phyloP scores from a whole-genome alignment of 1,140 invertebrate species.

The Gonioctena quinquepunctata region DNA sequence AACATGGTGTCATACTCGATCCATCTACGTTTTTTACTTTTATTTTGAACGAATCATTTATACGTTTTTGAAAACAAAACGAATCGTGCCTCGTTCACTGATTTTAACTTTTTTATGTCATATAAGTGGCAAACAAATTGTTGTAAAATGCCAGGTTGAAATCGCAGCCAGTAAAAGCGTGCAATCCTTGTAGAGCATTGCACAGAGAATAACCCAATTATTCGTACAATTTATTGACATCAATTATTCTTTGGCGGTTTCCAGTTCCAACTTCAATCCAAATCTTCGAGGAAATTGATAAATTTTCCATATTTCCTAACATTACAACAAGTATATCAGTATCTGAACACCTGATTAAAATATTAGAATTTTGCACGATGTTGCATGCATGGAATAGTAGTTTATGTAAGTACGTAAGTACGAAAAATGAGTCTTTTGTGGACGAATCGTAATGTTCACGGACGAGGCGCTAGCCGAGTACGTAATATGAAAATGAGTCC shows the following conservation, averaged over 20 bases:
- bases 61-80: too few relatives aligned
- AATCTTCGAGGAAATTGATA: slow-evolving; percentile 10
- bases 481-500: too few relatives aligned
- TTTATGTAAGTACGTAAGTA: too few relatives aligned
- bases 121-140: too few relatives aligned
- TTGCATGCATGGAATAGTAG: slow-evolving; percentile 45
- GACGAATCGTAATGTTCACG: too few relatives aligned
- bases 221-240: slow-evolving; percentile 28
- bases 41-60: too few relatives aligned
- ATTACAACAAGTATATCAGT: slow-evolving; percentile 44
- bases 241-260: slow-evolving; percentile 24
- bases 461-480: too few relatives aligned
- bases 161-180: slow-evolving; percentile 5
- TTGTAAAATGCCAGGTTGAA: slow-evolving; percentile 11
- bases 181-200: not conserved
- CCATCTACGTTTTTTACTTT: too few relatives aligned
- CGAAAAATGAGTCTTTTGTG: too few relatives aligned
- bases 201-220: not conserved
- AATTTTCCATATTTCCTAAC: slow-evolving; percentile 41
- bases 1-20: too few relatives aligned
- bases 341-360: slow-evolving; percentile 33
- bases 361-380: slow-evolving; percentile 27
- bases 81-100: too few relatives aligned
- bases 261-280: slow-evolving; percentile 32
- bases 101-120: too few relatives aligned